These are phyloP conservation scores for Temnothorax curvispinosus DNA, from an alignment of 1,140 invertebrate genomes.

Conservation along the genomic window DNA sequence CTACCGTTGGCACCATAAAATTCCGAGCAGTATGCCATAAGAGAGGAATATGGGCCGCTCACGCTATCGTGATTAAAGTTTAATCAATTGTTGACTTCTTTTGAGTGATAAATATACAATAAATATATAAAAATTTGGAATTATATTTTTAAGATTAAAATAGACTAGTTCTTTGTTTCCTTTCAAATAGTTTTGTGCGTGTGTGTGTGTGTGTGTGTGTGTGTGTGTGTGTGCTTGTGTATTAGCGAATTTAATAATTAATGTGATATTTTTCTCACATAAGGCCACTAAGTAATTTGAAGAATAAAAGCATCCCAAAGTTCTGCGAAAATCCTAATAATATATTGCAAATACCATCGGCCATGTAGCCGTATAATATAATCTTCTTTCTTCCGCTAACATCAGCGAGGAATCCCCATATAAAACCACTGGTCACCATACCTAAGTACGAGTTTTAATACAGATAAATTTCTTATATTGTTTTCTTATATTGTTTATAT, in stretches of 20 bases:
- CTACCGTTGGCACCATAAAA: slow-evolving; percentile 88
- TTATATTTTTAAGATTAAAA: background rate
- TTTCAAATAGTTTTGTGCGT: background rate
- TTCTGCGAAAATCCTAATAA: slow-evolving; percentile 89
- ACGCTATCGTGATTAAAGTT: slow-evolving; percentile 85
- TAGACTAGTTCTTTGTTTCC: background rate
- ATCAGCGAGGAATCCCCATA: slow-evolving; percentile 94
- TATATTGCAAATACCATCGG: slow-evolving; percentile 89
- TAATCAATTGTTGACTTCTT: background rate
- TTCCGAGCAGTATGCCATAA: slow-evolving; percentile 90
- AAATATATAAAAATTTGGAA: background rate
- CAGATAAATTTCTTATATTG: background rate
- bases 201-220: background rate
- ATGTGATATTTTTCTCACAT: slow-evolving; percentile 87
- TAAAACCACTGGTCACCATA: slow-evolving; percentile 92
- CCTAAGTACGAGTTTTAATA: slow-evolving; percentile 84
- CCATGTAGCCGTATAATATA: slow-evolving; percentile 90
- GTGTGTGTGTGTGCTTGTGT: background rate
- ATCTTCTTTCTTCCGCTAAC: slow-evolving; percentile 90
- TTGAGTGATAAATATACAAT: background rate
- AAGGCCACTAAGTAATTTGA: slow-evolving; percentile 92
- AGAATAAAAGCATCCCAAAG: slow-evolving; percentile 89
- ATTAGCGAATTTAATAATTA: slow-evolving; percentile 5
- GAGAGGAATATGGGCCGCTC: slow-evolving; percentile 90
- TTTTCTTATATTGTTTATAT: background rate